These are phyloP conservation scores for Liolophura sinensis DNA, from an alignment of 1,140 invertebrate genomes.

Conservation along the genomic window DNA sequence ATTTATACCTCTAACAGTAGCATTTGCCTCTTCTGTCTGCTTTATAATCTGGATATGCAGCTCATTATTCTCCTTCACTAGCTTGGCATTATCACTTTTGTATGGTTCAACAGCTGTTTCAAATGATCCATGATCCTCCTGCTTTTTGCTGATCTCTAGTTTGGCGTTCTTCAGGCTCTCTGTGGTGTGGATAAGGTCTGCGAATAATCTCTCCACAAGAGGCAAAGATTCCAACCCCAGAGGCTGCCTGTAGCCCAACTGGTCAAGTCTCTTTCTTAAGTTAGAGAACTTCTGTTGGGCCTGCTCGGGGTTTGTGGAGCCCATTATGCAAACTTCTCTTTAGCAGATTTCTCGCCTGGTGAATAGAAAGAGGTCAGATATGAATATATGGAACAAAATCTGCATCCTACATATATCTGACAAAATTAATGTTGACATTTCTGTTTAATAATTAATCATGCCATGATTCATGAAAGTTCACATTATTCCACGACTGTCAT, in stretches of 20 bases:
- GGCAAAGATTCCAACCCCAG: slow-evolving; percentile 73
- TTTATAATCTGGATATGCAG: slow-evolving; percentile 71
- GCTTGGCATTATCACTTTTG: slow-evolving; percentile 57
- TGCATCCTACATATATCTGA: too few relatives aligned
- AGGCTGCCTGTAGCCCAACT: slow-evolving; percentile 75
- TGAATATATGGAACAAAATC: too few relatives aligned
- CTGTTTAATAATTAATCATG: too few relatives aligned
- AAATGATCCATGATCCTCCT: slow-evolving; percentile 31
- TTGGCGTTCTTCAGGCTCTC: slow-evolving; percentile 79
- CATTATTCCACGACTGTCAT: too few relatives aligned
- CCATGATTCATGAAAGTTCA: too few relatives aligned
- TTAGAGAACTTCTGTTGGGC: slow-evolving; percentile 57
- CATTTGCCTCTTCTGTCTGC: slow-evolving; percentile 68
- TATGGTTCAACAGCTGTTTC: slow-evolving; percentile 48
- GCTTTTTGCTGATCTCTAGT: slow-evolving; percentile 44
- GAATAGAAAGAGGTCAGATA: too few relatives aligned
- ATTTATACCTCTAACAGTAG: slow-evolving; percentile 60
- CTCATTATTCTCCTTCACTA: slow-evolving; percentile 67
- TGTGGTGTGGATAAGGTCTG: slow-evolving; percentile 77
- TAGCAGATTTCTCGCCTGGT: too few relatives aligned
- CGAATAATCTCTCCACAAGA: slow-evolving; percentile 73
- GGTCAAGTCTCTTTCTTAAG: slow-evolving; percentile 68
- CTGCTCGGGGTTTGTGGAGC: slow-evolving; percentile 9
- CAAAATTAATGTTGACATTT: too few relatives aligned
- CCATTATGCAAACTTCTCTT: background rate